Base-by-base conservation (phyloP, 2,888 invertebrate species). In the Sericinus montela region DNA sequence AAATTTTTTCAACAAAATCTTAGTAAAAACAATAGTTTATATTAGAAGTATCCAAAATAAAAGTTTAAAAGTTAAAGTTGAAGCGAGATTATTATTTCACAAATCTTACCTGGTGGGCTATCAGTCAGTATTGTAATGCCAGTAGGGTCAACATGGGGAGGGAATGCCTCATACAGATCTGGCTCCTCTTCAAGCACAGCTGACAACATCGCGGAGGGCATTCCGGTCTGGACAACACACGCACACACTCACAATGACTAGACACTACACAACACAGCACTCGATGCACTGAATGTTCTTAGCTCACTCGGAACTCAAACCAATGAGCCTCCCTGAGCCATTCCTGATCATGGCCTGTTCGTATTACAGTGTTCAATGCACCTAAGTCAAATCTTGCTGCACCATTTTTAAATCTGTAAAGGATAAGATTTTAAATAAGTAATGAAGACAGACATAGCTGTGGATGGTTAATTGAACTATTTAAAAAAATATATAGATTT, bases 111-210 rank as follows among this genome's bases (percentile, higher is more conserved):
- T 71, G 90, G 89, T 54, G 91, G 91, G 72, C 91, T 92, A 62
- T 93, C 93, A 40, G 92, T 92, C 55, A 92, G 90, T 60, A 93
- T 91, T 23, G 93, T 93, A 65, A 95, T 94, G 65, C 94, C 94
- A 56, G 92, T 92, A 46, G 94, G 92, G 80, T 95, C 95, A 57
- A 96, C 95, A 79, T 95, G 93, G 51, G 94, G 93, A 56, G 95
- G 94, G 80, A 94, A 96, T 51, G 93, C 94, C 85, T 94, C 94
- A 67, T 94, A 93, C 67, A 93, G 89, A 79, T 94, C 94, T 59
- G 91, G 91, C 83, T 93, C 93, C 85, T 94, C 94, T 87, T 93
- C 93, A 69, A 93, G 90, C 79, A 93, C 91, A 63, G 92, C 92
- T 63, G 93, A 92, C 89, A 94, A 88, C 91, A 93, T 93, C 71